A percentile compares a stretch with the other conserved stretches of the same genome.
Evolutionary conservation across 1,140 invertebrate genomes (phyloP).

Genomic region (Cydia splendana): DNA sequence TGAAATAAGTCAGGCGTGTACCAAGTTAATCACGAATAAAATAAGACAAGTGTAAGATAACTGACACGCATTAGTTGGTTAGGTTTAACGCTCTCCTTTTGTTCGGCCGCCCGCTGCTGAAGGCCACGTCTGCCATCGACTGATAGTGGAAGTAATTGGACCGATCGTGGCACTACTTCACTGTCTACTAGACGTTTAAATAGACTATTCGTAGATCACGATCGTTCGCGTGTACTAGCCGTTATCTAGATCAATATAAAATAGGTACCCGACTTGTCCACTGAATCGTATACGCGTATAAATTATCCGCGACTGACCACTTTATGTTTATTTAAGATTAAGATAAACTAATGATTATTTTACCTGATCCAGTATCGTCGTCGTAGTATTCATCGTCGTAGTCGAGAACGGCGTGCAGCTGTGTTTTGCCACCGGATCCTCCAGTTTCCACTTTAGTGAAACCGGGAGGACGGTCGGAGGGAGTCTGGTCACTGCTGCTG

Average conservation of each 20-base stretch:
- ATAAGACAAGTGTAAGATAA: constrained; percentile 26
- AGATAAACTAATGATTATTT: constrained; percentile 35
- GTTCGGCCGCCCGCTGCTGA: constrained; percentile 37
- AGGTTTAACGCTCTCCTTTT: constrained; percentile 41
- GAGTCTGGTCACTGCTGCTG: constrained; percentile 46
- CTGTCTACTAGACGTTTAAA: constrained; percentile 31
- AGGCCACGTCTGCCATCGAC: constrained; percentile 49
- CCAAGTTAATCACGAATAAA: constrained; percentile 24
- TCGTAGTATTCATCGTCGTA: constrained; percentile 84
- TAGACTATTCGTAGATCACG: constrained; percentile 35
- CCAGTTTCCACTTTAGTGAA: constrained; percentile 80
- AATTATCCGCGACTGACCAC: constrained; percentile 39
- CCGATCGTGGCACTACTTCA: constrained; percentile 45
- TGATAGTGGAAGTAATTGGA: constrained; percentile 60
- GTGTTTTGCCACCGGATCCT: constrained; percentile 81
- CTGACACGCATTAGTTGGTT: constrained; percentile 33
- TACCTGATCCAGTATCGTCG: constrained; percentile 63
- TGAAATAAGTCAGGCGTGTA: neutral
- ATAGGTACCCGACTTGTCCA: constrained; percentile 1
- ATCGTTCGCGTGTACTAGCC: constrained; percentile 36
- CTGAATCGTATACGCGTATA: constrained; percentile 35
- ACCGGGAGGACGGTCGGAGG: constrained; percentile 68
- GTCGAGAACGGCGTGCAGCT: constrained; percentile 85
- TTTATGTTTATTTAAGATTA: constrained; percentile 35
- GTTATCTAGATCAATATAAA: constrained; percentile 39